Base-by-base conservation (phyloP, 2,113 vertebrate species). In the Scomber scombrus region DNA sequence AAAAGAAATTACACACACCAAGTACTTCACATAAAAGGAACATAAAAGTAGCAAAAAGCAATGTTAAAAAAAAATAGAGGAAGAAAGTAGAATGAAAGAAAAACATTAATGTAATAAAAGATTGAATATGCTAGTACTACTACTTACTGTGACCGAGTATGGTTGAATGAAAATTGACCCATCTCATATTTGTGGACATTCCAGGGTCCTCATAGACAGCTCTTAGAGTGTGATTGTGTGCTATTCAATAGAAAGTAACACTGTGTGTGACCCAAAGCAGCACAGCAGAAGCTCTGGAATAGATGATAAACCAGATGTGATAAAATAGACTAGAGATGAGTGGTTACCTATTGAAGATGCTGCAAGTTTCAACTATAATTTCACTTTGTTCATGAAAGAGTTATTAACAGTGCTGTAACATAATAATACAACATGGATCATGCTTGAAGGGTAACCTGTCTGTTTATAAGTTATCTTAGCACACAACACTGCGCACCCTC, bases 401-500 rank as follows among this genome's bases (percentile, higher is more conserved):
- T 68, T 3, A 18, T 52, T 21, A 70, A 66, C 19, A 49, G 11
- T 11, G 23, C n/a, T 65, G 19, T 57, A 71, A 34, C n/a, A 65
- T 2, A 15, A 29, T 65, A 23, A 74, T 51, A 81, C 72, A 51
- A 4, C 1, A 11, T 56, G 21, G 54, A 61, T 18, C n/a, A 45
- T 61, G 54, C 60, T 46, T 21, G 0, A 46, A 26, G 63, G 14
- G 18, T 62, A 61, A 68, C 71, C 60, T 45, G 49, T 54, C 52
- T 64, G 18, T 54, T 19, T 47, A 47, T 56, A n/a, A 55, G 19
- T 54, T 71, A 34, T 68, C 26, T 80, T 49, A 64, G 14, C 34
- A 78, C 65, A 81, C 67, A 77, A 78, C 13, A 62, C 40, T n/a
- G 15, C 70, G 13, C 56, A 62, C 19, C 50, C 65, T 77, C 50